These are phyloP conservation scores for Lepus timidus DNA, from an alignment of 2,113 vertebrate species.

Conservation along the genomic window DNA sequence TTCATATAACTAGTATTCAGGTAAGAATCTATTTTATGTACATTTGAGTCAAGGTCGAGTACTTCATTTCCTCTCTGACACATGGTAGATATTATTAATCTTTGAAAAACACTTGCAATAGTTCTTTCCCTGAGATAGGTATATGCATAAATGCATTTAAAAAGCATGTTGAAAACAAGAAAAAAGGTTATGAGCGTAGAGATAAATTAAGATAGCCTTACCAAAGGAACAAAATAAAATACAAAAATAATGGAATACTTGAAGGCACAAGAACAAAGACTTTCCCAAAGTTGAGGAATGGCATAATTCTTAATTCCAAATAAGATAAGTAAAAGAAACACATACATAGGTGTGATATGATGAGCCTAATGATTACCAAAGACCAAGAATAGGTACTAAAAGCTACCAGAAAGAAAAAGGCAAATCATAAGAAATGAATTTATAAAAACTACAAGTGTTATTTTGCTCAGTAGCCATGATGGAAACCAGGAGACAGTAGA, in stretches of 20 bases:
- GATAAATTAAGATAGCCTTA: neutral
- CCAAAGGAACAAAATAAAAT: neutral
- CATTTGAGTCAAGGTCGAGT: conserved; percentile 54
- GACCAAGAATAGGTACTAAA: neutral
- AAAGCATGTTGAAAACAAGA: neutral
- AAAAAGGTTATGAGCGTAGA: neutral
- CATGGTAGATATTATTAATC: conserved; percentile 33
- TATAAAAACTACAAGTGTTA: neutral
- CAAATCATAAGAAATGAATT: neutral
- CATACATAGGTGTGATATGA: neutral
- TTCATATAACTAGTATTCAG: conserved; percentile 36
- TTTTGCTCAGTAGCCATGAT: neutral
- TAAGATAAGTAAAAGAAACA: neutral
- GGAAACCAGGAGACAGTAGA: neutral
- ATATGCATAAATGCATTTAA: conserved; percentile 17
- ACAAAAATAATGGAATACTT: neutral
- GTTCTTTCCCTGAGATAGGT: neutral
- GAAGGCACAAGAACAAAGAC: neutral
- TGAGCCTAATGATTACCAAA: neutral
- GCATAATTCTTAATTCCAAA: neutral
- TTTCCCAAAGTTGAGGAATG: neutral
- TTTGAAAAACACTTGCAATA: conserved; percentile 42
- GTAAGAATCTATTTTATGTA: conserved; percentile 7
- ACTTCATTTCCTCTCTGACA: conserved; percentile 60
- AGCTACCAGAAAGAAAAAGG: neutral